phyloP scores from a whole-genome alignment of 2,888 invertebrate species.

The Drosophila parthenogenetica region DNA sequence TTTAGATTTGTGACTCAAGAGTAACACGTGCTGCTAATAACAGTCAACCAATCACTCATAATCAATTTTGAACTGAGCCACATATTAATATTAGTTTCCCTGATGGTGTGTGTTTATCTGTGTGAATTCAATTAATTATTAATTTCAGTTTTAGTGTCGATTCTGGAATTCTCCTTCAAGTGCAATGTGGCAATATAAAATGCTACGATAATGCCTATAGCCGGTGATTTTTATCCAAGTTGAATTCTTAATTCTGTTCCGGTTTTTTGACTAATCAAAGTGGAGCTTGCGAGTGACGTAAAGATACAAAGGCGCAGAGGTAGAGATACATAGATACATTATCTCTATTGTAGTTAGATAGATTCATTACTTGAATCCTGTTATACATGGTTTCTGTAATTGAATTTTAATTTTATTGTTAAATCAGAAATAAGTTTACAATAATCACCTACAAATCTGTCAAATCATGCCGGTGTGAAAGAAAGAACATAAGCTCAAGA shows the following conservation, averaged over 20 bases:
- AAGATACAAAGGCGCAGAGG: background rate
- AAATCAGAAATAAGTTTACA: constrained; percentile 27
- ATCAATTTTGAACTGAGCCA: background rate
- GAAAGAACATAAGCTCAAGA: constrained; percentile 23
- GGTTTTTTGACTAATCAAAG: constrained; percentile 19
- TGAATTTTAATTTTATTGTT: constrained; percentile 25
- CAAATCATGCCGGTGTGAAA: constrained; percentile 48
- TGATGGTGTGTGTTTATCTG: background rate
- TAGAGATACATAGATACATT: background rate
- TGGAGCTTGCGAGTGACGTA: constrained; percentile 15
- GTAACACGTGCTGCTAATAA: constrained; percentile 42
- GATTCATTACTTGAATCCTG: background rate
- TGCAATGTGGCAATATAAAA: constrained; percentile 23
- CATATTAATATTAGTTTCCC: background rate
- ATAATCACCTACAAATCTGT: constrained; percentile 20
- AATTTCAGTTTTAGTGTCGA: constrained; percentile 22
- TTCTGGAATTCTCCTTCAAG: constrained; percentile 33
- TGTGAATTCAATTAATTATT: constrained; percentile 30
- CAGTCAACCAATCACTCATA: background rate
- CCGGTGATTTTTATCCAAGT: constrained; percentile 21
- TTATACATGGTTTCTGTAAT: constrained; percentile 18
- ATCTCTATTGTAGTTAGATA: background rate
- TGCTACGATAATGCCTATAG: constrained; percentile 15
- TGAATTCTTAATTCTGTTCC: constrained; percentile 21
- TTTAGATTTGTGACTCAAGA: constrained; percentile 11